Evolutionary conservation across 2,888 invertebrate genomes (phyloP).

Genomic region (Syrphus vitripennis): DNA sequence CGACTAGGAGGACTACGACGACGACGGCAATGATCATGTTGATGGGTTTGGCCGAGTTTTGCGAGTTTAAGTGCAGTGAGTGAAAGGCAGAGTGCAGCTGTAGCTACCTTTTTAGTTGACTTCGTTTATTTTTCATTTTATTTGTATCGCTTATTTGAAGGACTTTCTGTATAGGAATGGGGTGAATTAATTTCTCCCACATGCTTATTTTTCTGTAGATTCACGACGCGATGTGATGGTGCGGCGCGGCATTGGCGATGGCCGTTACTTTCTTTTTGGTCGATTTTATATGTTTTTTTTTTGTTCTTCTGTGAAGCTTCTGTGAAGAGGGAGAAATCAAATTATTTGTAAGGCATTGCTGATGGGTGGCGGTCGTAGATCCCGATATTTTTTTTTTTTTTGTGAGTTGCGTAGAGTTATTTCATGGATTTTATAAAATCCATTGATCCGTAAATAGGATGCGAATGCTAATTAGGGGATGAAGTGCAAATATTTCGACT

Average conservation of each 20-base stretch:
- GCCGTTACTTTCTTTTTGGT: slow-evolving; percentile 15
- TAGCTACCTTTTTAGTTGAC: slow-evolving; percentile 51
- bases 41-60: slow-evolving; percentile 73
- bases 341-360: slow-evolving; percentile 32
- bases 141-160: slow-evolving; percentile 32
- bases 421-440: slow-evolving; percentile 36
- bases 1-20: slow-evolving; percentile 21
- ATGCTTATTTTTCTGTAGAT: slow-evolving; percentile 18
- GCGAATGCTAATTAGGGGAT: slow-evolving; percentile 47
- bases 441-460: slow-evolving; percentile 48
- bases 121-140: slow-evolving; percentile 18
- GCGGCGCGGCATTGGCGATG: too few relatives aligned
- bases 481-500: slow-evolving; percentile 23
- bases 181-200: slow-evolving; percentile 45
- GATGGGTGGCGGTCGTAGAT: not conserved
- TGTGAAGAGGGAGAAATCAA: slow-evolving; percentile 45
- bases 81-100: slow-evolving; percentile 41
- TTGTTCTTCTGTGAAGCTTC: too few relatives aligned
- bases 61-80: slow-evolving; percentile 50
- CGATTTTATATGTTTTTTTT: not conserved
- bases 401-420: slow-evolving; percentile 14
- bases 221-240: not conserved
- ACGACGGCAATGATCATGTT: slow-evolving; percentile 65
- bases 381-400: not conserved
- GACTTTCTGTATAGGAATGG: not conserved